phyloP scores from a whole-genome alignment of 1,140 invertebrate genomes.

The Dreissena polymorpha region DNA sequence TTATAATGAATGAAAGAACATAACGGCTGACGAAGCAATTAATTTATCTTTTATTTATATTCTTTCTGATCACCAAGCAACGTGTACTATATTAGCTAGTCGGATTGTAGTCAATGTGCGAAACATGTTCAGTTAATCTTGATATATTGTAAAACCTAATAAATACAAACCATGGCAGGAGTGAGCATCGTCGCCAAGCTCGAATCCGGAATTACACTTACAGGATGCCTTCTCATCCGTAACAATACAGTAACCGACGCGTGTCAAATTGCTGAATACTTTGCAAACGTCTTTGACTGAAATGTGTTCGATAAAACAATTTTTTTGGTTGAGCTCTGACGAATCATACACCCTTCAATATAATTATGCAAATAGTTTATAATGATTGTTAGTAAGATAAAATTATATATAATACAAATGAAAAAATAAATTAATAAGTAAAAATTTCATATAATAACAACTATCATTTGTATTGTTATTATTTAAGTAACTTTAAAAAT shows the following conservation, averaged over 20 bases:
- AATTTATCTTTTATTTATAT: not conserved
- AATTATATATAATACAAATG: no score
- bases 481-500: no score
- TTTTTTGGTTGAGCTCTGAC: not conserved
- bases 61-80: no score
- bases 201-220: constrained; percentile 11
- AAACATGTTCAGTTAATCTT: no score
- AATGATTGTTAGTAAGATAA: no score
- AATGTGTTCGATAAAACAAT: not conserved
- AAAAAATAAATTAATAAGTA: no score
- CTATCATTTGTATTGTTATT: no score
- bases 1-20: not conserved
- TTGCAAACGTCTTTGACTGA: not conserved
- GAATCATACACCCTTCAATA: no score
- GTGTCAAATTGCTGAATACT: not conserved
- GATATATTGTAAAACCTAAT: not conserved
- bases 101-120: no score
- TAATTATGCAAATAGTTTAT: no score
- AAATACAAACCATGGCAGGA: constrained; percentile 25
- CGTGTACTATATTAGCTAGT: no score
- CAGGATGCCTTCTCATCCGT: not conserved
- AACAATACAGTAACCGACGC: not conserved
- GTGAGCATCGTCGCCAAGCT: not conserved
- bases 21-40: not conserved
- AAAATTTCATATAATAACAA: no score